Conservation (phyloP, 2,113 vertebrate genomes). For the Xenus cinereus region DNA sequence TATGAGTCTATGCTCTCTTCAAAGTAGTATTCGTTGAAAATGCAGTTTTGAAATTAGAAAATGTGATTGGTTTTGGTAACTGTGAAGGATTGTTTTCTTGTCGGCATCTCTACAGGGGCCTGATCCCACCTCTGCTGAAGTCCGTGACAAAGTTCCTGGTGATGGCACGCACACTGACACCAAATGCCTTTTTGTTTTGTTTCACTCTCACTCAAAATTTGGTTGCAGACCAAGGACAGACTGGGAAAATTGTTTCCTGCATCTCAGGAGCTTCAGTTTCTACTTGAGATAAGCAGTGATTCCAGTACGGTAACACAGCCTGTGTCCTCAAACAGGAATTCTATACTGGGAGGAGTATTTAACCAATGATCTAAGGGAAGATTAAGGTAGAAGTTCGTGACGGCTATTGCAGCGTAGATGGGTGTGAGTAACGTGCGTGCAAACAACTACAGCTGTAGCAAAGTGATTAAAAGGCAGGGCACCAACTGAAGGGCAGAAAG, state of each 20-base stretch:
- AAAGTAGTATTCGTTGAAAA: neutral
- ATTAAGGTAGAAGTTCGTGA: neutral
- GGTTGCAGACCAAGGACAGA: neutral
- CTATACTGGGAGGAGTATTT: neutral
- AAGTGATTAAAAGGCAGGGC: neutral
- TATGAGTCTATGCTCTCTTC: neutral
- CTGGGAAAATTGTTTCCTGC: neutral
- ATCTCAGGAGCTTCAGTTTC: neutral
- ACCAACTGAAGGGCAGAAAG: neutral
- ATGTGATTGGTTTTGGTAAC: neutral
- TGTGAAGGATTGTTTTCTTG: neutral
- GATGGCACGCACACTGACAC: neutral
- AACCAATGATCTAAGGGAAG: neutral
- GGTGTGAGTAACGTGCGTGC: neutral
- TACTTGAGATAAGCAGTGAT: neutral
- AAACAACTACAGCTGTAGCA: neutral
- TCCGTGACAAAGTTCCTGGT: neutral
- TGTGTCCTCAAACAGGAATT: neutral
- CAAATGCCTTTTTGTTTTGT: neutral
- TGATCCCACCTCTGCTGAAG: neutral
- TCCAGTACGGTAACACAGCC: rapidly evolving
- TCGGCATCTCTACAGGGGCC: neutral
- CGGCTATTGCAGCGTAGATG: neutral
- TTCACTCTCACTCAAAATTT: neutral
- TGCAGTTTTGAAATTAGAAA: neutral